Base-by-base conservation (phyloP, 2,113 vertebrate genomes). In the Chascanopsetta lugubris region DNA sequence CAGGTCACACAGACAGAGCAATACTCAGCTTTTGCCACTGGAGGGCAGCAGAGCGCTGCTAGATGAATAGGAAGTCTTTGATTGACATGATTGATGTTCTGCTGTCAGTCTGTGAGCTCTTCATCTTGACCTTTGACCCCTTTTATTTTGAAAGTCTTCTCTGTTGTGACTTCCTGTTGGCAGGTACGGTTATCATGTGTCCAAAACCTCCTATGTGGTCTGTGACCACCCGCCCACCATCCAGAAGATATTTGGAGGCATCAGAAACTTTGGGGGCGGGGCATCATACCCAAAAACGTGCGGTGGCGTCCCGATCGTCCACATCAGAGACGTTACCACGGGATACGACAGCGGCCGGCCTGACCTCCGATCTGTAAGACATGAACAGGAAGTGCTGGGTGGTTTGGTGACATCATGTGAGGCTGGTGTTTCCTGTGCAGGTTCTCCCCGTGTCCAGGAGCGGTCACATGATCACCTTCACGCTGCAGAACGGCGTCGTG, bases 401-500 rank as follows among this genome's bases (percentile, higher is more conserved):
- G 29, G 4, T 12, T n/a, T 6, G 10, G 21, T 25, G 24, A 43
- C 17, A 20, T 27, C 2, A 18, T 43, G 5, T 13, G 21, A 42
- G 6, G 6, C 17, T 42, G 3, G 32, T 42, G 26, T 46, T 17
- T 42, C 58, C 3, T 38, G 48, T n/a, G 45, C 29, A 99, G 97
- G 93, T 96, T 40, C 91, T 99, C 70, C 97, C 96, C 0, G 82
- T 94, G 73, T 94, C 93, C 21, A 95, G 89, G 87, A 97, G 73
- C 86, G 94, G 96, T 77, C 96, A 99, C 64, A 98, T 99, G 97
- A 92, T 99, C 83, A 98, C 95, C 8, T 98, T 98, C 72, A 94
- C 88, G 0, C 94, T 99, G 45, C 93, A 95, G 77, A 98, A 97
- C 1, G 95, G 94, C 21, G 91, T 96, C 2, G 93, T 96, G 36